Evolutionary conservation across 2,888 invertebrate genomes (phyloP), one percentile per base, ranked within the genome.

Genomic region (Plebejus argus): DNA sequence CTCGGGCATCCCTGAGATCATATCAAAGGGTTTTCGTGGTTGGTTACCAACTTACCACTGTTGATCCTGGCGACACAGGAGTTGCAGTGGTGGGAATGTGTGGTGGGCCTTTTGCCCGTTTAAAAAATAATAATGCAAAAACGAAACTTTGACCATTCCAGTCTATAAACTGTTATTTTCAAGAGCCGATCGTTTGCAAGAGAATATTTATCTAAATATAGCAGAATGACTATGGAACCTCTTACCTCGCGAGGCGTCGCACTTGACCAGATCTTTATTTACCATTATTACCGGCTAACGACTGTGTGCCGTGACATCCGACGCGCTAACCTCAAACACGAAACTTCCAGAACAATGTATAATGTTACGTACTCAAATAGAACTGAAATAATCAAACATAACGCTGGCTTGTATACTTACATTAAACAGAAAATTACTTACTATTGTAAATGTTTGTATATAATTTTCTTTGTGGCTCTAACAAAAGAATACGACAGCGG

Each of bases 221-320:
- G 20, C 66, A 66, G 18, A 33, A 66, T 66, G 28, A 12, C 66
- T 66, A 66, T 28, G 28, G 66, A 66, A 66, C 28, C 28, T 8
- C 20, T 28, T 15, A 28, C 28, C 66, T 66, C 28, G 66, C 28
- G 15, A 18, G 39, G 23, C 72, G 45, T 18, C 49, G n/a, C 49
- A 58, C 28, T 33, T 70, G 49, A 10, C 45, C 56, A 76, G 56
- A 77, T 28, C 45, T 56, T 18, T 49, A 53, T 74, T 20, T 72
- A 18, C 78, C 71, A 56, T 76, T 76, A 76, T 76, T 66, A 71
- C 23, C 28, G 39, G n/a, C 58, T 76, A 76, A 35, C 61, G 33
- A 76, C 58, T n/a, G 49, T 28, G 49, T 74, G 74, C 49, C 74
- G 74, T 74, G 74, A 53, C 72, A 45, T 15, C 72, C 23, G 72